Evolutionary conservation across 2,888 invertebrate species (phyloP).

Genomic region (Anticlea derivata): DNA sequence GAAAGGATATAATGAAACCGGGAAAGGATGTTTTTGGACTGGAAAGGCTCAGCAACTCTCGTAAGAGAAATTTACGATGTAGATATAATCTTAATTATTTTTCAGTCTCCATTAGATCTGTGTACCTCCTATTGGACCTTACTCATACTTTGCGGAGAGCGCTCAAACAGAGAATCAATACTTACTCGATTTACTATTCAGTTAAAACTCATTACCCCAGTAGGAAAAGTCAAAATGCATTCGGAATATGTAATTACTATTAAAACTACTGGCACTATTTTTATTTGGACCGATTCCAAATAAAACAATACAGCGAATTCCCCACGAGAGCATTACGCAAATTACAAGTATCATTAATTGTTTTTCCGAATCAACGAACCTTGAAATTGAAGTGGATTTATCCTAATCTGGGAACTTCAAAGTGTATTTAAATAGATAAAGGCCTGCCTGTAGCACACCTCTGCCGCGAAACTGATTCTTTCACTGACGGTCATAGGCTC

Average conservation of each 20-base stretch:
- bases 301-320: conserved; percentile 40
- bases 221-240: conserved; percentile 35
- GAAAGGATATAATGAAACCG: conserved; percentile 71
- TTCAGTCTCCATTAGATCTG: conserved; percentile 64
- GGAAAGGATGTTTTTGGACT: conserved; percentile 65
- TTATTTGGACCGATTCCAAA: conserved; percentile 50
- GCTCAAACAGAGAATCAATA: conserved; percentile 22
- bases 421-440: too few species aligned
- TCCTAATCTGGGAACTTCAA: conserved; percentile 38
- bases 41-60: conserved; percentile 61
- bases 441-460: too few species aligned
- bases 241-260: conserved; percentile 33
- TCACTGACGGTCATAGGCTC: too few species aligned
- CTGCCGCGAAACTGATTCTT: too few species aligned
- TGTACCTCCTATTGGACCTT: too few species aligned
- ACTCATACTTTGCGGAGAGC: conserved; percentile 38
- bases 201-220: conserved; percentile 35
- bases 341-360: conserved; percentile 52
- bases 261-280: conserved; percentile 33
- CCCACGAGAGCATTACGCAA: conserved; percentile 42
- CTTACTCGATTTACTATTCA: conserved; percentile 35
- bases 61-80: conserved; percentile 60
- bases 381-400: conserved; percentile 42
- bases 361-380: conserved; percentile 40
- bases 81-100: conserved; percentile 71